phyloP scores from a whole-genome alignment of 2,888 invertebrate genomes.

The Orthosia gracilis region DNA sequence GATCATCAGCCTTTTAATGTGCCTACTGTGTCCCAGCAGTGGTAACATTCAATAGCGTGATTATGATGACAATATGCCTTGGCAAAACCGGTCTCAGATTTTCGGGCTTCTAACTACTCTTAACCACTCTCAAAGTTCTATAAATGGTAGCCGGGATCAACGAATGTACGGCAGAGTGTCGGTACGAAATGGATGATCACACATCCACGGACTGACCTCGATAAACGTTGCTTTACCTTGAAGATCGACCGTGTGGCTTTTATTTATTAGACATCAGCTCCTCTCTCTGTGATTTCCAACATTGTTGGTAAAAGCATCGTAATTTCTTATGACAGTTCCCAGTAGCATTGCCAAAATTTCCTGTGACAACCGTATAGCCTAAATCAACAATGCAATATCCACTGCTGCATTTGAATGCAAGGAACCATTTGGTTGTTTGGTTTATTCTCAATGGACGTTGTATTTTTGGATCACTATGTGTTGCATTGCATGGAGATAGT shows the following conservation, averaged over 20 bases:
- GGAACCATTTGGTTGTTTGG: not conserved
- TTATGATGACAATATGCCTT: no score
- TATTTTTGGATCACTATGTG: constrained; percentile 16
- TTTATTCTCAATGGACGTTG: constrained; percentile 21
- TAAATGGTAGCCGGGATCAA: no score
- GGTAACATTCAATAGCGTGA: no score
- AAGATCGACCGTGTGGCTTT: not conserved
- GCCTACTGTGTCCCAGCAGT: no score
- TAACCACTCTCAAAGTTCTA: no score
- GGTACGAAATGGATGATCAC: no score
- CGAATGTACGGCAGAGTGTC: no score
- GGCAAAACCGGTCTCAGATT: no score
- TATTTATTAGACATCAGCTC: no score
- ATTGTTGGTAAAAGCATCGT: constrained; percentile 14
- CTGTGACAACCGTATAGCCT: no score
- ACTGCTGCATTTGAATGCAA: constrained; percentile 13
- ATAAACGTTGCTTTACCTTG: not conserved
- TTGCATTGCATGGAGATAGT: constrained; percentile 5
- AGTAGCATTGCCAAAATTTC: constrained; percentile 7
- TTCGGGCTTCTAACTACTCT: no score
- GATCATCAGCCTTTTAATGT: no score
- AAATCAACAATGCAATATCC: constrained; percentile 1
- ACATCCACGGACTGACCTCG: not conserved
- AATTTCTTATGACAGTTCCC: constrained; percentile 12
- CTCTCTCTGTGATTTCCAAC: not conserved